Base-by-base conservation (phyloP, 2,797 vertebrate genomes). In the Gymnoscopelus braueri region DNA sequence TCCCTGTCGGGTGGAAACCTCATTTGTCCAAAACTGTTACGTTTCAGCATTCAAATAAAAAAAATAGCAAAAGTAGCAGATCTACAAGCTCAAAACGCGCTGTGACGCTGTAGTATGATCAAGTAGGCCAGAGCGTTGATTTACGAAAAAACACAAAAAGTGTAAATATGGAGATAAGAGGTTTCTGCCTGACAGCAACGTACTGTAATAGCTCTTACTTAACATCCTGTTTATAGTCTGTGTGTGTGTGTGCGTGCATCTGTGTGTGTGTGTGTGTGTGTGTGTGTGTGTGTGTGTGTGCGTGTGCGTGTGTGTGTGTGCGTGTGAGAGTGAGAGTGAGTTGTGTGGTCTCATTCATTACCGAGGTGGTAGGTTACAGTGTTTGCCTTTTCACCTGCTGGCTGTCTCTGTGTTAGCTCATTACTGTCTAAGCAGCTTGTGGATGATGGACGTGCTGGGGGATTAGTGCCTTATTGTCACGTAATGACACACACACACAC, bases 401-500 rank as follows among this genome's bases (percentile, higher is more conserved):
- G 49, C 60, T 1, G 57, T 58, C 72, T 73, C 73, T 69, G 71
- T 82, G 19, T 81, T 68, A 85, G 65, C 81, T 85, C 69, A 69
- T 86, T 85, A 84, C 74, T 87, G 50, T 72, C 58, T 57, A 83
- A 84, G 69, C 59, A 48, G 74, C 71, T 87, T 76, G 67, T 48
- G n/a, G 63, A 58, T 69, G 66, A 78, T 52, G 63, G 61, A 48
- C 58, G 32, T 54, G 71, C 53, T 5, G 72, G 63, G 48, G 48
- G 71, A 61, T 75, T 69, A 82, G 77, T 72, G 72, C 60, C 68
- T 78, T 77, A 78, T 52, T 68, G 12, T 69, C 60, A 72, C 59
- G 60, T 60, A 11, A 53, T 32, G 50, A n/a, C 39, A 56, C 56
- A 64, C 60, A 29, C 47, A 44, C 58, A 49, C 32, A 19, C 57